These are phyloP conservation scores for Agrilus mali DNA, from an alignment of 2,888 invertebrate species.

Conservation along the genomic window DNA sequence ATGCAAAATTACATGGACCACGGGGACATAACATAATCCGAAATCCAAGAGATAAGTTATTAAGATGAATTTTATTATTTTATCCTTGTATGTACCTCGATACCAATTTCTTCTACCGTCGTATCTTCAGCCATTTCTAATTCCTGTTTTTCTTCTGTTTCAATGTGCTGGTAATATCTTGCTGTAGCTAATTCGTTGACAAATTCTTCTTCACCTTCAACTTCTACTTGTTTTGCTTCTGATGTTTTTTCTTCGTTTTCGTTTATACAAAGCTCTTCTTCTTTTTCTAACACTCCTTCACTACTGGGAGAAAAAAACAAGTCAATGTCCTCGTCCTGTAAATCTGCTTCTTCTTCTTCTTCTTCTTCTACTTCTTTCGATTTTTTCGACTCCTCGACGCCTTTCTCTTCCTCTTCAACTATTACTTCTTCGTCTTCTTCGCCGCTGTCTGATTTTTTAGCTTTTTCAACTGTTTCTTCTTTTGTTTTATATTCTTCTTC, in stretches of 20 bases:
- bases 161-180: slow-evolving; percentile 5
- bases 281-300: slow-evolving; percentile 10
- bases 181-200: slow-evolving; percentile 3
- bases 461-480: slow-evolving; percentile 6
- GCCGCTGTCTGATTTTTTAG: slow-evolving; percentile 8
- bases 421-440: slow-evolving; percentile 1
- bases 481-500: not conserved
- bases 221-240: not conserved
- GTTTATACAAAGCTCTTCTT: slow-evolving; percentile 2
- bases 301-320: slow-evolving; percentile 20
- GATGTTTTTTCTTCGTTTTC: slow-evolving; percentile 4
- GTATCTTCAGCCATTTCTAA: not conserved
- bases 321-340: slow-evolving; percentile 14
- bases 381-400: not conserved
- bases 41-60: no score
- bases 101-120: slow-evolving; percentile 1
- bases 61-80: no score
- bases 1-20: no score
- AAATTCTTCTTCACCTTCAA: slow-evolving; percentile 11
- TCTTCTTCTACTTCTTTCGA: slow-evolving; percentile 7
- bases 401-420: not conserved
- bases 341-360: slow-evolving; percentile 8
- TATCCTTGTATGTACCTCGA: no score
- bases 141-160: not conserved
- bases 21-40: no score